phyloP scores from a whole-genome alignment of 2,797 vertebrate species.

The Onychomys leucogaster region DNA sequence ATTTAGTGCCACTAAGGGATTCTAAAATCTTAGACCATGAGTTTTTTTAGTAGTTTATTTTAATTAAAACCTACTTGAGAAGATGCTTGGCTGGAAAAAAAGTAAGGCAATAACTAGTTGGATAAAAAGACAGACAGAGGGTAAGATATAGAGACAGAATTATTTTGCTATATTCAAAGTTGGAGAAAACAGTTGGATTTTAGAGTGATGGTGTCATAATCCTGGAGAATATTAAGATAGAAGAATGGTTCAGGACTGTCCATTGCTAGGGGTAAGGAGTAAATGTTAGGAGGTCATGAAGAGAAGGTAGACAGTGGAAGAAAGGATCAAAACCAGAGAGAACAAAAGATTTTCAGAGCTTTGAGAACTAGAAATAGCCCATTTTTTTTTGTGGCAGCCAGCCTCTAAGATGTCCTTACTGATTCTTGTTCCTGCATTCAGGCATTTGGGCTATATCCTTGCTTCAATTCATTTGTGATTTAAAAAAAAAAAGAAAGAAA shows the following conservation, averaged over 20 bases:
- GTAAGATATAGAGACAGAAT: not conserved
- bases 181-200: not conserved
- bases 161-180: not conserved
- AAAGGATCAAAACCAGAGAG: not conserved
- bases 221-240: not conserved
- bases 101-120: not conserved
- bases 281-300: rapidly evolving
- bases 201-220: not conserved
- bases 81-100: not conserved
- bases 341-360: not conserved
- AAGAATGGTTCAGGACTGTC: not conserved
- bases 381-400: not conserved
- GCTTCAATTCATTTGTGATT: not conserved
- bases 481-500: not conserved
- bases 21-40: not conserved
- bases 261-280: not conserved
- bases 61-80: not conserved
- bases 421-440: not conserved
- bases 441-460: not conserved
- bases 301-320: not conserved
- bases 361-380: not conserved
- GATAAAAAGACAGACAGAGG: not conserved
- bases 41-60: slow-evolving; percentile 39
- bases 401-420: rapidly evolving
- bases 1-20: not conserved